Conservation (phyloP, 2,888 invertebrate species). For the Cheilosia vernalis region DNA sequence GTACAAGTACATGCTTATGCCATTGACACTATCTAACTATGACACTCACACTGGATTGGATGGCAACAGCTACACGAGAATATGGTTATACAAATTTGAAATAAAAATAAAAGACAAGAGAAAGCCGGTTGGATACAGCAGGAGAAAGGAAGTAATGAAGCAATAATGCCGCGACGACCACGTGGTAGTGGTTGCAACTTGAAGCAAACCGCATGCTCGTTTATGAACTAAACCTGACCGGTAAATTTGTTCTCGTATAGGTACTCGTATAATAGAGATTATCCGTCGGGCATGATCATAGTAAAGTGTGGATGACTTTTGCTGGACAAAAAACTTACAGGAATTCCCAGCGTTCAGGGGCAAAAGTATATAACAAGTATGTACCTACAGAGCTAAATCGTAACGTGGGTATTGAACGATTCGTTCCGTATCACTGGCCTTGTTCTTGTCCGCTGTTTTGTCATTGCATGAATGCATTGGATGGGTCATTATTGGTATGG, state of each 20-base stretch:
- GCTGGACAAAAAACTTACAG: constrained; percentile 17
- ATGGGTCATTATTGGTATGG: constrained; percentile 43
- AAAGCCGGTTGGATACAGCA: constrained; percentile 63
- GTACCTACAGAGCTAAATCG: neutral
- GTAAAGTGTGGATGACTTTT: constrained; percentile 34
- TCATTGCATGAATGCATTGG: constrained; percentile 26
- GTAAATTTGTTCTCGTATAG: constrained; percentile 1
- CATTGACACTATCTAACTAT: constrained; percentile 25
- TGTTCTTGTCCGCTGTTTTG: constrained; percentile 28
- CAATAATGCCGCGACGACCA: constrained; percentile 48
- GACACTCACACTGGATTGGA: neutral
- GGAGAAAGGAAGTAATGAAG: neutral
- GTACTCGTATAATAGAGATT: constrained; percentile 56
- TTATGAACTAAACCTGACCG: constrained; percentile 51
- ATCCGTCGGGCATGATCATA: constrained; percentile 22
- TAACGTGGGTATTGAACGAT: constrained; percentile 49
- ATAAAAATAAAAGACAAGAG: constrained; percentile 38
- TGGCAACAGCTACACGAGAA: constrained; percentile 19
- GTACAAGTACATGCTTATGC: neutral
- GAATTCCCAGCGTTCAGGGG: constrained; percentile 44
- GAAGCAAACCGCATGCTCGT: constrained; percentile 39
- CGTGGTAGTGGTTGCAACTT: constrained; percentile 66
- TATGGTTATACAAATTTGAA: neutral
- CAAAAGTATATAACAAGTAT: neutral
- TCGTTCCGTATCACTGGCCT: constrained; percentile 64